Evolutionary conservation across 2,113 vertebrate species (phyloP), one percentile per base, ranked within the genome.

Genomic region (Chaetops frenatus): DNA sequence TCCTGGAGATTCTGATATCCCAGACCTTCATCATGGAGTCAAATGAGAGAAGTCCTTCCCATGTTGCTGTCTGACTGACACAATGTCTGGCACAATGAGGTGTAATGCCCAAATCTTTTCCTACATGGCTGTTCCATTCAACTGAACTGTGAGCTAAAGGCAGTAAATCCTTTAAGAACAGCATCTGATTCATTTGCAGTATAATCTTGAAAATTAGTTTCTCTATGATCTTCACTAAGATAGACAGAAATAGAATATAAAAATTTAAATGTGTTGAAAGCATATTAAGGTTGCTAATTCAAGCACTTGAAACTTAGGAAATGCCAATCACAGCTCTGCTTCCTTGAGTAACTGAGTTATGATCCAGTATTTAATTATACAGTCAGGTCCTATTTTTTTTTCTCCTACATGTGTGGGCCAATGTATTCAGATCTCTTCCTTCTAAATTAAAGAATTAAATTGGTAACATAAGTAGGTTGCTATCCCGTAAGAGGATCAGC

Each of bases 261-360:
- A 88, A 88, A 61, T 45, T 71, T 64, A 72, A 86, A 86, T 42
- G 73, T 53, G 65, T 87, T 95, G 93, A 95, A 91, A 92, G 91
- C 65, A 81, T 33, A 81, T 81, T 72, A 81, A 87, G 40, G 89
- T 84, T 94, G 57, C 91, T 95, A 97, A 95, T 95, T 97, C 91
- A 84, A 91, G 94, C 69, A 57, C 81, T 92, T 7, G 9, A 86
- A 95, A 92, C 72, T 89, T 95, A 94, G 95, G 92, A 97, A 97
- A 95, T 97, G 91, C 92, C 92, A 91, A 38, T 96, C 91, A 94
- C 94, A 94, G 57, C 65, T 95, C 77, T 81, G 89, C 93, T 95
- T 95, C 92, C 91, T 95, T 86, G 81, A 95, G 94, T 92, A 95
- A 94, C 91, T 96, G 89, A 95, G 76, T 96, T 95, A 97, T 94